A percentile compares a stretch with the other conserved stretches of the same genome.
Conservation (phyloP, 2,113 vertebrate species). For the Bostrychus sinensis region DNA sequence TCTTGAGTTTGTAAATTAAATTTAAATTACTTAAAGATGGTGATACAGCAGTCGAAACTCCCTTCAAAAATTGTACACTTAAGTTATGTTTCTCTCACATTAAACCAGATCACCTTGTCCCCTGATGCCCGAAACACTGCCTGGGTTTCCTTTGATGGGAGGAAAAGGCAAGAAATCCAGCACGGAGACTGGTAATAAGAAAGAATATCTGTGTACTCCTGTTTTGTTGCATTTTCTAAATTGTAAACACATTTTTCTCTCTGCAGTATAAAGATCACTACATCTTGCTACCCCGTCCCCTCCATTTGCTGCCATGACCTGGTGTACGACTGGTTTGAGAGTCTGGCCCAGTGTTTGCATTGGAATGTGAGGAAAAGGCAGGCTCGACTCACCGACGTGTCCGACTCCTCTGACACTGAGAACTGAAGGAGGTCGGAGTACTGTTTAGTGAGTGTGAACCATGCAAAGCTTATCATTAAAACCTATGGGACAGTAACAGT, state of each 20-base stretch:
- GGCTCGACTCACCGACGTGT: slow-evolving; percentile 70
- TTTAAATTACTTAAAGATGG: no score
- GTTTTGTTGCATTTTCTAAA: background rate
- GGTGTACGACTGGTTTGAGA: slow-evolving; percentile 87
- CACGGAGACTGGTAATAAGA: slow-evolving; percentile 79
- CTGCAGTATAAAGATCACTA: slow-evolving; percentile 83
- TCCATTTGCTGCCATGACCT: slow-evolving; percentile 85
- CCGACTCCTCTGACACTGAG: slow-evolving; percentile 78
- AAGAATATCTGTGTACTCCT: no score
- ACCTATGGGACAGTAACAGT: background rate
- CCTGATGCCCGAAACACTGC: slow-evolving; percentile 83
- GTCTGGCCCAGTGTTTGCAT: slow-evolving; percentile 84
- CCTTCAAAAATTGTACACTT: background rate
- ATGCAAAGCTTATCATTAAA: background rate
- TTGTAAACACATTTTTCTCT: background rate
- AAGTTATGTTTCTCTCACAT: background rate
- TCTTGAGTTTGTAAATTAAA: no score
- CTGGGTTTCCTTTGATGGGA: slow-evolving; percentile 85
- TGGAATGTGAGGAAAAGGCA: slow-evolving; percentile 86
- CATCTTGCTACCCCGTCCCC: slow-evolving; percentile 83
- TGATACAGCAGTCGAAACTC: no score
- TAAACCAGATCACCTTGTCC: slow-evolving; percentile 80
- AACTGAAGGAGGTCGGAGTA: slow-evolving; percentile 60
- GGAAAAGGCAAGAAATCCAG: slow-evolving; percentile 84
- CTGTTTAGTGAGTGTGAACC: background rate